A percentile compares a stretch with the other conserved stretches of the same genome.
phyloP scores from a whole-genome alignment of 37 sponge, comb jelly and placozoan genomes.

The Theonella swinhoei region DNA sequence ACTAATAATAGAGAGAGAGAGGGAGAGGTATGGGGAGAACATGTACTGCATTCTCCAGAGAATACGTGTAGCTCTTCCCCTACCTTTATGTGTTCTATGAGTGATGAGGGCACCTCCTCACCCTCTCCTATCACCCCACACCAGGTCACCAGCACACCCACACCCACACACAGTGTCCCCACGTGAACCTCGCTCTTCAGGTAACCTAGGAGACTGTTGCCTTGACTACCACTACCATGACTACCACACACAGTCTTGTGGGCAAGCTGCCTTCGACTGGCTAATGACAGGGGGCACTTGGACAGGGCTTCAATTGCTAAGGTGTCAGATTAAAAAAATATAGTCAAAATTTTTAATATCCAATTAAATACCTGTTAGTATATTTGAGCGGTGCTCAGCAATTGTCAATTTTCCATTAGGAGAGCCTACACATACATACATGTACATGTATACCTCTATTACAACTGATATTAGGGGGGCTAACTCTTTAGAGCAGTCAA shows the following conservation, averaged over 20 bases:
- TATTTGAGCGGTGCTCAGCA: conserved; percentile 41
- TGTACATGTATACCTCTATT: neutral
- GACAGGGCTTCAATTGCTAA: conserved; percentile 26
- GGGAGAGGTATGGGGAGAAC: no score
- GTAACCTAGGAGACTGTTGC: neutral
- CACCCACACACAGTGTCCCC: conserved; percentile 9
- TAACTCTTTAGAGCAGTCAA: conserved; percentile 42
- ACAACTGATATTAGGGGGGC: neutral
- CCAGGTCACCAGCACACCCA: conserved; percentile 1
- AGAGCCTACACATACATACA: conserved; percentile 12
- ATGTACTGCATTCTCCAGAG: no score
- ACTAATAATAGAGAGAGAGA: no score
- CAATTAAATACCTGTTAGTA: neutral
- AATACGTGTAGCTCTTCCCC: no score
- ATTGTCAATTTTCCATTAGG: conserved; percentile 56
- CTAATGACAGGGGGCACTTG: conserved; percentile 44
- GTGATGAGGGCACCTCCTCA: neutral
- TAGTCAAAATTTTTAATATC: neutral
- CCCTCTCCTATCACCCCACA: conserved; percentile 11
- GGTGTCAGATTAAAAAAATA: neutral
- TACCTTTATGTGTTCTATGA: conserved; percentile 37
- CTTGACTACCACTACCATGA: neutral
- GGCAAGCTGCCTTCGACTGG: conserved; percentile 34
- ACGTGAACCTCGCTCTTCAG: conserved; percentile 7
- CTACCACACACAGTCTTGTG: neutral